These are phyloP conservation scores for Lophochroa leadbeateri DNA, from an alignment of 2,113 vertebrate genomes.

Conservation along the genomic window DNA sequence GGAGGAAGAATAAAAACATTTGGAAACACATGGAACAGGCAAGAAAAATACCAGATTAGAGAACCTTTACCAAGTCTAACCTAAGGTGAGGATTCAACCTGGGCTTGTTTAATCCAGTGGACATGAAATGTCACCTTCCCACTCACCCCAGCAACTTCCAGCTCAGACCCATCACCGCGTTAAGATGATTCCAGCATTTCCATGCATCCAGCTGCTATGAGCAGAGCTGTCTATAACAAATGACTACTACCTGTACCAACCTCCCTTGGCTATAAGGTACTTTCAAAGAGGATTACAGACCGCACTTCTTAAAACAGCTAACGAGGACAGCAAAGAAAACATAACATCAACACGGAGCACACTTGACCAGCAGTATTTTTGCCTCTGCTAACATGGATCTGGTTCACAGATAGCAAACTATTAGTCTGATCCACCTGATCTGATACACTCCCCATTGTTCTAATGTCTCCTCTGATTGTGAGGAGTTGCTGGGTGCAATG, in stretches of 20 bases:
- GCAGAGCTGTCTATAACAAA: neutral
- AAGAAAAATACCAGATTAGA: neutral
- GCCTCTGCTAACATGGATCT: neutral
- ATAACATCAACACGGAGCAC: neutral
- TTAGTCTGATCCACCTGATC: neutral
- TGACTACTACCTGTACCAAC: neutral
- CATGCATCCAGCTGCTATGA: neutral
- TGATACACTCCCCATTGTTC: neutral
- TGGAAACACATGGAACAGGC: neutral
- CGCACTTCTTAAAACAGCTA: conserved; percentile 8
- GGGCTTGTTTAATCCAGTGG: neutral
- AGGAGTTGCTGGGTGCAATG: neutral
- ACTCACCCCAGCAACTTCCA: neutral
- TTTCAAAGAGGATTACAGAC: conserved; percentile 1
- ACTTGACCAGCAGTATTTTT: neutral
- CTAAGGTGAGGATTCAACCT: neutral
- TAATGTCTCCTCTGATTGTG: neutral
- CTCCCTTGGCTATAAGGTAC: neutral
- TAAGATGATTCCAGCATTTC: neutral
- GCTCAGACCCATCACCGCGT: neutral
- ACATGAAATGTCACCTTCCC: neutral
- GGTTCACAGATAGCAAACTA: neutral
- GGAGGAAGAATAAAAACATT: neutral
- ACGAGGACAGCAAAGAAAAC: neutral
- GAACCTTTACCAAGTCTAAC: neutral